A percentile compares a stretch with the other conserved stretches of the same genome.
Conservation (phyloP, 2,888 invertebrate genomes). For the Drosophila nr. perissopoda region DNA sequence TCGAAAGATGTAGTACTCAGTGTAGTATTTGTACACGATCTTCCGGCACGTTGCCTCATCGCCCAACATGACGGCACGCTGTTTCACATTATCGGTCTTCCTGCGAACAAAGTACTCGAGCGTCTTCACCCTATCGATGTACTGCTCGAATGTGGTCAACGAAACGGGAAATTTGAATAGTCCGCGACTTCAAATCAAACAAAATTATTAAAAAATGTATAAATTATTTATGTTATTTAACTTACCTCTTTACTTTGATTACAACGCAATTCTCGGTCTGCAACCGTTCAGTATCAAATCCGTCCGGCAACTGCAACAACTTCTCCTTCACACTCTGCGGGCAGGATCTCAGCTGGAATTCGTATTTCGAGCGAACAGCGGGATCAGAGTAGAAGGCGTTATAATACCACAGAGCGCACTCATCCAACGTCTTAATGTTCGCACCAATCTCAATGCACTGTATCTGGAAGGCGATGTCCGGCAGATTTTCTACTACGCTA, state of each 20-base stretch:
- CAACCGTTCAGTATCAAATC: neutral
- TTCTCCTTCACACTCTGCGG: constrained; percentile 26
- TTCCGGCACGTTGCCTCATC: neutral
- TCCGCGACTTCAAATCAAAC: constrained; percentile 27
- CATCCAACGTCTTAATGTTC: constrained; percentile 34
- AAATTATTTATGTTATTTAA: neutral
- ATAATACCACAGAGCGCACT: constrained; percentile 64
- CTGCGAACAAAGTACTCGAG: neutral
- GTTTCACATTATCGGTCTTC: neutral
- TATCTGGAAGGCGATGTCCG: constrained; percentile 54
- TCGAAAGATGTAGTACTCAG: constrained; percentile 44
- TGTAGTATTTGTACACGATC: constrained; percentile 35
- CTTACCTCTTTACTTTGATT: constrained; percentile 29
- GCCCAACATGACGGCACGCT: neutral
- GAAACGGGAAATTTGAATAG: constrained; percentile 53
- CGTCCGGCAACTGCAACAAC: constrained; percentile 20
- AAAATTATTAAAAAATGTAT: too few relatives aligned
- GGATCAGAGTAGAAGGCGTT: constrained; percentile 46
- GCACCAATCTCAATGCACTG: constrained; percentile 21
- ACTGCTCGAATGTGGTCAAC: constrained; percentile 31
- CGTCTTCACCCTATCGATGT: constrained; percentile 17
- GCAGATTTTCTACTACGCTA: constrained; percentile 38
- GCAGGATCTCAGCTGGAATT: constrained; percentile 35
- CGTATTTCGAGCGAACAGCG: constrained; percentile 39
- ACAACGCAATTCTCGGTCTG: constrained; percentile 1